Conservation (phyloP, 2,888 invertebrate species). For the Mimachlamys varia region DNA sequence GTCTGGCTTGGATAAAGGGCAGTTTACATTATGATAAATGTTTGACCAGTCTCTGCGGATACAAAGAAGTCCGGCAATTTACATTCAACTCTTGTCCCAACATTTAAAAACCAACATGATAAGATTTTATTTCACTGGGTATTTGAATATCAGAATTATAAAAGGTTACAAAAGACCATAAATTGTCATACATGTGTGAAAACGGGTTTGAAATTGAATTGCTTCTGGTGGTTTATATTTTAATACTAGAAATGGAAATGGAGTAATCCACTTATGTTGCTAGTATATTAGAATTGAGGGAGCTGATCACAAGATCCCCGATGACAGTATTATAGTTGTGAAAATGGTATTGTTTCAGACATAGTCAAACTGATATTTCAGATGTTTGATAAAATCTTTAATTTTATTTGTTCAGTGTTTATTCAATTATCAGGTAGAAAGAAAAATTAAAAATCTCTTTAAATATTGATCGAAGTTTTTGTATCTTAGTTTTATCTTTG, state of each 20-base stretch:
- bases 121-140: slow-evolving; percentile 12
- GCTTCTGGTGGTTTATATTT: neutral
- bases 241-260: neutral
- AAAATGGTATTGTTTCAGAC: neutral
- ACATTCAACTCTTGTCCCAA: neutral
- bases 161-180: neutral
- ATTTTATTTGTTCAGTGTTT: neutral
- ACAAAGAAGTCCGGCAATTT: neutral
- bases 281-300: neutral
- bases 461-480: too few species aligned
- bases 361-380: neutral
- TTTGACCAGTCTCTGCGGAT: neutral
- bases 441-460: neutral
- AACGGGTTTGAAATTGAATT: slow-evolving; percentile 15
- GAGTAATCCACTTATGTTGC: slow-evolving; percentile 6
- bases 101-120: neutral
- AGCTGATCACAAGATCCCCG: neutral
- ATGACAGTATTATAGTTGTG: neutral
- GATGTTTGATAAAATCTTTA: neutral
- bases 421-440: neutral
- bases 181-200: slow-evolving; percentile 2
- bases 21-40: slow-evolving; percentile 30
- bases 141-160: slow-evolving; percentile 31
- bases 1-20: neutral
- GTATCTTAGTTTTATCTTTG: neutral